Base-by-base conservation (phyloP, 2,797 vertebrate genomes). In the Schizopygopsis pylzovi region DNA sequence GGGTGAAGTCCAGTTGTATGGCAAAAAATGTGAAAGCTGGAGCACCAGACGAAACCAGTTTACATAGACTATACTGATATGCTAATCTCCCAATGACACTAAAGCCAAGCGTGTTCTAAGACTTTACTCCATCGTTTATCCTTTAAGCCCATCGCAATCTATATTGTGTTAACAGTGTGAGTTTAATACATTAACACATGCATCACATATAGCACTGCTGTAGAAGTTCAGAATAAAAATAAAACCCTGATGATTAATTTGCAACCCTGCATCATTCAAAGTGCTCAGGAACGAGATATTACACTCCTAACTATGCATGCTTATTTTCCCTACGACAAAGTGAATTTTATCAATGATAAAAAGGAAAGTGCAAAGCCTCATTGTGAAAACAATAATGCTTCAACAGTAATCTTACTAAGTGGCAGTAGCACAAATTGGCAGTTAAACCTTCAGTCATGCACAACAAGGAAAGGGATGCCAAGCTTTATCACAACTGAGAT, bases 1-100 rank as follows among this genome's bases (percentile, higher is more conserved):
- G 81, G 76, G 52, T 87, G 76, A 89, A 89, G 88, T 90, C 81
- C 87, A 85, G 63, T 20, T 4, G 28, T 18, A 56, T 13, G 6
- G 18, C 49, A 59, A 59, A 63, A 70, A 56, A 84, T 45, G 33
- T 85, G 41, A 70, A 41, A 10, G 25, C 63, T 65, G 43, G 59
- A 47, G 22, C 39, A 59, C 56, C 37, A 43, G n/a, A 72, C 1
- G 0, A 49, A 70, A 72, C 71, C 20, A 11, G 6, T 82, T 70
- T 82, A 72, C 47, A 82, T 71, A 59, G 4, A 47, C 59, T 54
- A 49, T 52, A 72, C 68, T 28, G 7, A 81, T 33, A 37, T 56
- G 8, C 22, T 56, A 71, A 71, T 73, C 70, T 63, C 41, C 8
- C n/a, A 18, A n/a, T 78, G 37, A 59, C 22, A 49, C 13, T 39